A percentile compares a stretch with the other conserved stretches of the same genome.
Conservation (phyloP, 2,113 vertebrate species). For the Hemibagrus wyckioides region DNA sequence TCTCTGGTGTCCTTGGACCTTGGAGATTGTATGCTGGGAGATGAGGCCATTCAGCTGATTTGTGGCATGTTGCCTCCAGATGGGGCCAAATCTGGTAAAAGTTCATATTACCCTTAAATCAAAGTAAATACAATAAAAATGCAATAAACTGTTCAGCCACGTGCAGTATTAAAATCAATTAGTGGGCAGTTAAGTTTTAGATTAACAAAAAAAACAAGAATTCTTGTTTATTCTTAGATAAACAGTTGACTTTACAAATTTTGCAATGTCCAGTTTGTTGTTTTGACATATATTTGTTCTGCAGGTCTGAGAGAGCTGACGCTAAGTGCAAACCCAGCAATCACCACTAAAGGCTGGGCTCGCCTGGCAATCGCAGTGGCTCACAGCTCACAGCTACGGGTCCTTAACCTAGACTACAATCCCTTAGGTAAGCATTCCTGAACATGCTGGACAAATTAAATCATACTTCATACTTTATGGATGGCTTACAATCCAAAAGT, state of each 20-base stretch:
- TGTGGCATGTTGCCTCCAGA: conserved; percentile 94
- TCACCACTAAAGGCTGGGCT: conserved; percentile 91
- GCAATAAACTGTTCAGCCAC: background rate
- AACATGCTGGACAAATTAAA: background rate
- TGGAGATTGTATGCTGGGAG: conserved; percentile 94
- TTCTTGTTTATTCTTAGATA: too few relatives aligned
- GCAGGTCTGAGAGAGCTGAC: conserved; percentile 92
- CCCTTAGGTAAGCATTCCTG: conserved; percentile 79
- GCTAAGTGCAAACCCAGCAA: conserved; percentile 90
- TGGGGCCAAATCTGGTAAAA: conserved; percentile 91
- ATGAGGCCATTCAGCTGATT: conserved; percentile 89
- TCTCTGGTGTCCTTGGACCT: conserved; percentile 90
- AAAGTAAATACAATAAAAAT: background rate
- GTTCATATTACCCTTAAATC: background rate
- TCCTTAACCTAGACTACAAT: conserved; percentile 97
- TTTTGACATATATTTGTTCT: background rate
- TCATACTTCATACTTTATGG: background rate
- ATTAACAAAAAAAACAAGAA: too few relatives aligned
- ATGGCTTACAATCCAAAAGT: background rate
- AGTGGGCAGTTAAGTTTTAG: background rate
- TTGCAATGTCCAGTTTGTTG: background rate
- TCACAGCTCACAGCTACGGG: conserved; percentile 93
- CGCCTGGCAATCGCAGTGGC: conserved; percentile 89
- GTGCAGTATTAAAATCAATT: background rate
- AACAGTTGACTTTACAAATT: background rate